A percentile compares a stretch with the other conserved stretches of the same genome.
Evolutionary conservation across 2,888 invertebrate genomes (phyloP).

Genomic region (Tortricodes alternella): DNA sequence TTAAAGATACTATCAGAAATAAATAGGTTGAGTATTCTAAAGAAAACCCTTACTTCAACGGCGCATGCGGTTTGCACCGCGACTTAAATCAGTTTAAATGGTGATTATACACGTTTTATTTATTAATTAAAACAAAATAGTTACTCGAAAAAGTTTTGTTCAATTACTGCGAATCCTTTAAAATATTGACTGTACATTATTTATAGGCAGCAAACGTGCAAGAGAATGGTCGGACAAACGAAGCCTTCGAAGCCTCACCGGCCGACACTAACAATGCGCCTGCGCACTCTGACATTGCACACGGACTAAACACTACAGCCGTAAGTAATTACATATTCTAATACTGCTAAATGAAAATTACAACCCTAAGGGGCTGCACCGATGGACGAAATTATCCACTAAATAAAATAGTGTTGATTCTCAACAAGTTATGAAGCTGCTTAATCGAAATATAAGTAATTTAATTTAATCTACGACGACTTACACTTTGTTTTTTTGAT

Average conservation of each 20-base stretch:
- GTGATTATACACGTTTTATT: neutral
- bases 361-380: too few relatives aligned
- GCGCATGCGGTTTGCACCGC: slow-evolving; percentile 31
- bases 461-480: too few relatives aligned
- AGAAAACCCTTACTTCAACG: slow-evolving; percentile 36
- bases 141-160: too few relatives aligned
- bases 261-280: neutral
- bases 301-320: neutral
- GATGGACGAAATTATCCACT: too few relatives aligned
- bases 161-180: neutral
- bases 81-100: slow-evolving; percentile 11
- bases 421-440: too few relatives aligned
- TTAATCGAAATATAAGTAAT: too few relatives aligned
- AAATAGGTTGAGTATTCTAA: slow-evolving; percentile 13
- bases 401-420: too few relatives aligned
- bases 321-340: slow-evolving; percentile 16
- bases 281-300: neutral
- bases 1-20: slow-evolving; percentile 14
- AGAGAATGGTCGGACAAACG: slow-evolving; percentile 6
- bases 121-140: neutral
- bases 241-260: slow-evolving; percentile 11
- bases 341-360: too few relatives aligned
- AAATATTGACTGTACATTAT: too few relatives aligned
- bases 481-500: too few relatives aligned
- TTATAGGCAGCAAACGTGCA: slow-evolving; percentile 1